Evolutionary conservation across 64 coral and sea anemone species (phyloP), one percentile per base, ranked within the genome.

Genomic region (Orbicella faveolata): DNA sequence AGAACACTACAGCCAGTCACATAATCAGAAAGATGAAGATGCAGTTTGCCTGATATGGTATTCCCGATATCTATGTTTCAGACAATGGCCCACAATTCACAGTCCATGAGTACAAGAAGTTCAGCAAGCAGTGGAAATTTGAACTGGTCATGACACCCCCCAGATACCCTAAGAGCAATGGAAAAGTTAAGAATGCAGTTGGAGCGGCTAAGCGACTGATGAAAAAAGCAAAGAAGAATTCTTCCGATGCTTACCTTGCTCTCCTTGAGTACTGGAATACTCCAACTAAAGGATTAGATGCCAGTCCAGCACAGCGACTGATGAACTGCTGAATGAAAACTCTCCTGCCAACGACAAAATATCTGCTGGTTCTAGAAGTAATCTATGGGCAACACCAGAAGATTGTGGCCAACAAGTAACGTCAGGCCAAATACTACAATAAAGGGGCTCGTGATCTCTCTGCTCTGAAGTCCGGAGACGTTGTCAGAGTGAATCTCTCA

Each of bases 31-130:
- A 41, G 39, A 41, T 41, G 54, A 83, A 23, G n/a, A 34, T 63
- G 80, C 55, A 64, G 25, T 83, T 63, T 19, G 80, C 55, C 34
- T 14, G 23, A 63, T 33, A 83, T 39, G 80, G 80, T 26, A 83
- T 83, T n/a, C 54, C 80, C 0, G 54, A 83, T 33, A 61, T 34
- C 6, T 54, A 21, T 17, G 30, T 63, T 13, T 63, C 25, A 6
- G 20, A 83, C 63, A 83, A 83, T 57, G 55, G 80, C 63, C 80
- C 80, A 62, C 53, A 83, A 14, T 83, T 83, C 30, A 18, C 44
- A 25, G 61, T 19, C 1, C 20, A 57, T 23, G 41, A 81, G 20
- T 81, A 54, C 44, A 54, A 64, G 21, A 15, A 36, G 20, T 72
- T 87, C 34, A 44, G 52, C 59, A 68, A 65, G 30, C 9, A 41